phyloP scores from a whole-genome alignment of 2,797 vertebrate genomes.

The Phrynocephalus forsythii region DNA sequence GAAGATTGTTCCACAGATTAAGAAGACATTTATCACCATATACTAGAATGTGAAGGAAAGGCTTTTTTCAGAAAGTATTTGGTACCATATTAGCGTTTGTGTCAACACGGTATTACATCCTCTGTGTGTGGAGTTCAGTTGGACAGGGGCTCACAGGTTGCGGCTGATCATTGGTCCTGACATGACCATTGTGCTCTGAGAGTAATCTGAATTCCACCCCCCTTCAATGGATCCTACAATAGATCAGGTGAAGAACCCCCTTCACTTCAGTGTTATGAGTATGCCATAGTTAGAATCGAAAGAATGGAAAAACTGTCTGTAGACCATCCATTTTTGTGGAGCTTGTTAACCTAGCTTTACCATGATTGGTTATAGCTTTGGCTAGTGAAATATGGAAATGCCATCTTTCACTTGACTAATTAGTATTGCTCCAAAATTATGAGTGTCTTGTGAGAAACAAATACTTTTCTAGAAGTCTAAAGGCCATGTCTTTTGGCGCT shows the following conservation, averaged over 20 bases:
- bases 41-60: constrained; percentile 72
- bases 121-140: constrained; percentile 26
- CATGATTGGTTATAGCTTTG: not conserved
- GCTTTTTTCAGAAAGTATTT: constrained; percentile 46
- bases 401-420: not conserved
- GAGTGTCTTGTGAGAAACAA: not conserved
- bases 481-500: not conserved
- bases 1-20: constrained; percentile 91
- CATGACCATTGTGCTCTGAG: constrained; percentile 26
- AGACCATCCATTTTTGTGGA: not conserved
- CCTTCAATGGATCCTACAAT: rapidly evolving
- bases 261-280: not conserved
- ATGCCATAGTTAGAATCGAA: not conserved
- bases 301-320: not conserved
- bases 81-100: constrained; percentile 40
- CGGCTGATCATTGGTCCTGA: constrained; percentile 37
- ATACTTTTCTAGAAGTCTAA: not conserved
- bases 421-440: not conserved
- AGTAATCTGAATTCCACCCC: not conserved
- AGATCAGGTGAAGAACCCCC: constrained; percentile 26
- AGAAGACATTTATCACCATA: constrained; percentile 87
- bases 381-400: not conserved
- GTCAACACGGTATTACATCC: constrained; percentile 51
- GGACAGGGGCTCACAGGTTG: not conserved
- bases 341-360: not conserved